Base-by-base conservation (phyloP, 2,113 vertebrate species). In the Rhineura floridana region DNA sequence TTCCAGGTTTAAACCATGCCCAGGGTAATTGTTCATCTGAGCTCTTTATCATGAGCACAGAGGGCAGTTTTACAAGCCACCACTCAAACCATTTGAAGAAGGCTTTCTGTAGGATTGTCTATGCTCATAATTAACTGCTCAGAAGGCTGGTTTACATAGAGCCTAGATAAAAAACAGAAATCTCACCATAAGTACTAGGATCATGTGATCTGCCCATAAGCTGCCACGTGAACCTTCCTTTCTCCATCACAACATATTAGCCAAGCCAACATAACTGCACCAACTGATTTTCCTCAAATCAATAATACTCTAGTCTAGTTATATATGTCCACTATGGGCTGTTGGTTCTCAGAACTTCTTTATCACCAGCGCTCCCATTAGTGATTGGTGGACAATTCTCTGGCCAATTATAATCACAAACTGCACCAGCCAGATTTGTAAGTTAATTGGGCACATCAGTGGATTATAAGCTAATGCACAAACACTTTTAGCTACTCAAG, bases 151-250 rank as follows among this genome's bases (percentile, higher is more conserved):
- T 46, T 85, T 19, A 44, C n/a, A 42, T 7, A 75, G 19, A 25
- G 1, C 33, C 6, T 77, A 10, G 11, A 48, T 21, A 25, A 42
- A 0, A 6, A 75, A 21, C 21, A 46, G 15, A 73, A 55, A 73
- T 12, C 69, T 13, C 63, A 50, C 28, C 5, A 83, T n/a, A 28
- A 62, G 65, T 55, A 87, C 83, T 78, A 52, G 44, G 6, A 44
- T 46, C 76, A 79, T 50, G 88, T 30, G 4, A 44, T 80, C 84
- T 69, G 19, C 86, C n/a, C 42, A 87, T 79, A 81, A 86, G 65
- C 0, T 0, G 48, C 62, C 77, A 6, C n/a, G 59, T 11, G 50
- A 3, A n/a, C 46, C 30, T 50, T 78, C 13, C 46, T 78, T 50
- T 52, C 33, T 36, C 48, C 30, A n/a, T 52, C 76, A 78, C 76